Conservation (phyloP, 2,888 invertebrate species). For the Bugula neritina region DNA sequence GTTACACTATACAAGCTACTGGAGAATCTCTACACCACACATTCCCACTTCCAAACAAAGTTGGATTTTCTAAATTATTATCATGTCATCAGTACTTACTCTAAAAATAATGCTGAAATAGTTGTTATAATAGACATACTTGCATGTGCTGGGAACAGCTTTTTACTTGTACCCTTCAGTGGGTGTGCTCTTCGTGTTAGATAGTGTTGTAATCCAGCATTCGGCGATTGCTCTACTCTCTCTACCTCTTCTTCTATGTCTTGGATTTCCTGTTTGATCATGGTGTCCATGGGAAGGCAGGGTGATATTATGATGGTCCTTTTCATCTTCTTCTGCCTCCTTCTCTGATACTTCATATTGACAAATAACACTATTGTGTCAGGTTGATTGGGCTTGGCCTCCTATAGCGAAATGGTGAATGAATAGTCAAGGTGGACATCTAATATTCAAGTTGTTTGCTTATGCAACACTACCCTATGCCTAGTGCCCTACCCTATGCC, state of each 20-base stretch:
- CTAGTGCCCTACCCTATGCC: too few species aligned
- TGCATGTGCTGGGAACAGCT: conserved; percentile 27
- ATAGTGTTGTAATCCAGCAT: conserved; percentile 18
- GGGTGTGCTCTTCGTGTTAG: conserved; percentile 17
- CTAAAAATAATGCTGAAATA: neutral
- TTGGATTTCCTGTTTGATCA: conserved; percentile 15
- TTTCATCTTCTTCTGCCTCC: conserved; percentile 12
- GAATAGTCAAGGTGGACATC: too few species aligned
- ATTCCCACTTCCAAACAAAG: too few species aligned
- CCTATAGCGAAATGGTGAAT: too few species aligned
- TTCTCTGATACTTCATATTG: conserved; percentile 21
- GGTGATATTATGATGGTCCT: conserved; percentile 19
- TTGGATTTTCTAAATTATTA: too few species aligned
- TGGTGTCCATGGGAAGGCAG: neutral
- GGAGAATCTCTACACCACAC: too few species aligned
- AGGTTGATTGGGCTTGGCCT: too few species aligned
- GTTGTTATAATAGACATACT: conserved; percentile 1
- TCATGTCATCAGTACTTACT: neutral
- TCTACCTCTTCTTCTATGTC: conserved; percentile 14
- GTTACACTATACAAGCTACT: too few species aligned
- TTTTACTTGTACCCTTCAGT: conserved; percentile 14
- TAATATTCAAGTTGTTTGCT: too few species aligned
- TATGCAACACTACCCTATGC: too few species aligned
- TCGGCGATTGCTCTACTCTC: neutral
- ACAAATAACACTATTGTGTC: too few species aligned